These are phyloP conservation scores for Zhuqinia jingwanae DNA, from an alignment of 2,888 invertebrate species.

Conservation along the genomic window DNA sequence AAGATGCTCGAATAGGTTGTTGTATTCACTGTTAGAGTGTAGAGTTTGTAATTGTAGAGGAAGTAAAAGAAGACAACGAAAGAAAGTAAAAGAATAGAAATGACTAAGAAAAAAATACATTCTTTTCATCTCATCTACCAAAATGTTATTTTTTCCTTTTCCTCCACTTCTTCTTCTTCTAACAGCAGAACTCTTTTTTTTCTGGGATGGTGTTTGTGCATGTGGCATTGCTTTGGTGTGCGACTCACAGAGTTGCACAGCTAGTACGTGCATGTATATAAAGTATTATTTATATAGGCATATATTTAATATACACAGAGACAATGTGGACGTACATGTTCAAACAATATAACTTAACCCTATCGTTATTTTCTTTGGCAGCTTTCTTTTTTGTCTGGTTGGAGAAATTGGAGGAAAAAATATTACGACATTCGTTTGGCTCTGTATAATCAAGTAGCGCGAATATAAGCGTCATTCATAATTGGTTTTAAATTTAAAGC, in stretches of 20 bases:
- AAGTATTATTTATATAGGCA: no score
- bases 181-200: background rate
- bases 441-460: background rate
- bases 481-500: no score
- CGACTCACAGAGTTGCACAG: background rate
- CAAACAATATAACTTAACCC: conserved; percentile 35
- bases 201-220: background rate
- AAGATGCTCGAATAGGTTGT: background rate
- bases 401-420: conserved; percentile 22
- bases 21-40: background rate
- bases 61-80: conserved; percentile 27
- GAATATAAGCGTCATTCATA: no score
- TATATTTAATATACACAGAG: no score
- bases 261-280: no score
- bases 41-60: background rate
- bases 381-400: conserved; percentile 3
- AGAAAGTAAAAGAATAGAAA: conserved; percentile 30
- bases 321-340: background rate
- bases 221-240: conserved; percentile 28
- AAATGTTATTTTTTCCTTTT: background rate
- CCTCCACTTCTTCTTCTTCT: background rate
- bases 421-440: conserved; percentile 19
- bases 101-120: background rate
- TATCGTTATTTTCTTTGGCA: conserved; percentile 26
- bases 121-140: conserved; percentile 30